Conservation (phyloP, 1,140 invertebrate species). For the Drosophila sp. region DNA sequence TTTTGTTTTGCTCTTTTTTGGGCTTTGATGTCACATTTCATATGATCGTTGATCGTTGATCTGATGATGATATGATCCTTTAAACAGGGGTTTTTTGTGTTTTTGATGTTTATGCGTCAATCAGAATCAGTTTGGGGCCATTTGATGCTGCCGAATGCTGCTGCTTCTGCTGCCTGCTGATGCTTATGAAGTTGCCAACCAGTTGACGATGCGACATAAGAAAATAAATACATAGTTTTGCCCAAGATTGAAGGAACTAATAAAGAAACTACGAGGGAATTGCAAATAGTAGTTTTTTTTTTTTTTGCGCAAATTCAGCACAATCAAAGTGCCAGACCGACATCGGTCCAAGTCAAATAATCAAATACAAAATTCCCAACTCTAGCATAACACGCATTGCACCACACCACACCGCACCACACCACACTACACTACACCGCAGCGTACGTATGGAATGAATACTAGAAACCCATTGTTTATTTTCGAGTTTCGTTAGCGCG, state of each 20-base stretch:
- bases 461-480: conserved; percentile 76
- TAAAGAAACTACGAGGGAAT: conserved; percentile 33
- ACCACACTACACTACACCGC: conserved; percentile 28
- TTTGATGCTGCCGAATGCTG: conserved; percentile 68
- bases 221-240: conserved; percentile 64
- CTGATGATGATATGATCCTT: conserved; percentile 39
- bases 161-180: no score
- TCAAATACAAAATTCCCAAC: conserved; percentile 36
- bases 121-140: conserved; percentile 54
- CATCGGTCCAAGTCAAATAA: conserved; percentile 65
- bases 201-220: conserved; percentile 72
- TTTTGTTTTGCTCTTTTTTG: conserved; percentile 36
- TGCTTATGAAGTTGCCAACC: conserved; percentile 59
- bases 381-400: conserved; percentile 13
- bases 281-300: conserved; percentile 34
- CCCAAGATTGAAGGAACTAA: conserved; percentile 5
- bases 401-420: conserved; percentile 16
- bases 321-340: conserved; percentile 73
- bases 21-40: conserved; percentile 68
- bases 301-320: conserved; percentile 65
- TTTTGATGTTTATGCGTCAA: conserved; percentile 62
- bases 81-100: conserved; percentile 6
- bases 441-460: conserved; percentile 44
- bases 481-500: conserved; percentile 73
- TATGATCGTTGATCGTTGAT: conserved; percentile 29